Base-by-base conservation (phyloP, 2,888 invertebrate genomes). In the Coecobrya sp. region DNA sequence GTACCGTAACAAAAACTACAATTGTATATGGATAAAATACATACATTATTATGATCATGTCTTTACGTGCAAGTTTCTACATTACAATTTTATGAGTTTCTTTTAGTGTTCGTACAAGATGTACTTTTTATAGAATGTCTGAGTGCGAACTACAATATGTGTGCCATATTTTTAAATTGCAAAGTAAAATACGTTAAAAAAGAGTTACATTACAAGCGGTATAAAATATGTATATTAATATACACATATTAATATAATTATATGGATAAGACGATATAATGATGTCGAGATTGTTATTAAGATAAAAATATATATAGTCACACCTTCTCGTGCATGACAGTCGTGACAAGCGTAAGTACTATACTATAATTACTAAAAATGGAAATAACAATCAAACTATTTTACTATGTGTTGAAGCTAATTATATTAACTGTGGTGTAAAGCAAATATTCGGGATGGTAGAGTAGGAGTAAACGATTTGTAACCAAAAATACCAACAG, bases 361-460 rank as follows among this genome's bases (percentile, higher is more conserved):
- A 8, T 22, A 25, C 4, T 65, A 65, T 19, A 59, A 62, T 10
- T 62, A n/a, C n/a, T 27, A 65, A 65, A n/a, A 70, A 36, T 19
- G 19, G 19, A 55, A n/a, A 70, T n/a, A 36, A 36, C 36, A 70
- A 70, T 30, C 30, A 70, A 70, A 70, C 7, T 70, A 70, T 70
- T 70, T 70, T 70, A 70, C 68, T 70, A 70, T 70, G 30, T 30
- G 27, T 36, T 27, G 22, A 22, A 13, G 22, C 25, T 25, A 65
- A 7, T 1, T 16, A 25, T 25, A 25, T 55, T 55, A 55, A 55
- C 1, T 55, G 11, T 16, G 62, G 7, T 0, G 25, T 65, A 27
- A 65, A 65, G 25, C 25, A 65, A 7, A 19, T 5, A 65, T 27
- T 65, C 27, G 62, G 25, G 13, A 27, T 13, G 49, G 11, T 13